phyloP scores from a whole-genome alignment of 2,888 invertebrate genomes.

The Hyles lineata region DNA sequence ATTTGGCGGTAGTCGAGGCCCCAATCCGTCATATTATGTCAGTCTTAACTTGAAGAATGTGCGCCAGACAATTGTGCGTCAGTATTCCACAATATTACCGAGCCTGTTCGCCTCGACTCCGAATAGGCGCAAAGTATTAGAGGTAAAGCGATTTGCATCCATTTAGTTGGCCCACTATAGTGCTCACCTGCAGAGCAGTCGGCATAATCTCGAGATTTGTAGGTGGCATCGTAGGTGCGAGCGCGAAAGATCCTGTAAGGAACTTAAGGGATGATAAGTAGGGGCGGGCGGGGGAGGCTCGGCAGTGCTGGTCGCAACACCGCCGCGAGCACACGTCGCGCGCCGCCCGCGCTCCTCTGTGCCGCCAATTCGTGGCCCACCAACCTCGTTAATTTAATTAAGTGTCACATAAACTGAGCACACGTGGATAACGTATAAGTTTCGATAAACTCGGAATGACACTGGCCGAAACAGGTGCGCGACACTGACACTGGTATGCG shows the following conservation, averaged over 20 bases:
- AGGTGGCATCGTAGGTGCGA: constrained; percentile 68
- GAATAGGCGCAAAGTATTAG: not conserved
- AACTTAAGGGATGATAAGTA: constrained; percentile 64
- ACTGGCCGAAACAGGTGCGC: constrained; percentile 51
- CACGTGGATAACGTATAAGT: constrained; percentile 64
- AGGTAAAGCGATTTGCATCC: constrained; percentile 26
- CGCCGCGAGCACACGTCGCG: constrained; percentile 73
- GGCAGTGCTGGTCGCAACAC: constrained; percentile 76
- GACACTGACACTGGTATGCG: constrained; percentile 66
- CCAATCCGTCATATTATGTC: constrained; percentile 26
- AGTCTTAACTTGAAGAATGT: constrained; percentile 24
- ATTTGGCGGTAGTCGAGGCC: constrained; percentile 18
- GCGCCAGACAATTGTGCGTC: constrained; percentile 28
- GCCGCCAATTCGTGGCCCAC: constrained; percentile 50
- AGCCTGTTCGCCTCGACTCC: not conserved
- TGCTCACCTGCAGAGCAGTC: constrained; percentile 26
- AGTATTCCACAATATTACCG: constrained; percentile 19
- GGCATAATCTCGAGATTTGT: constrained; percentile 41
- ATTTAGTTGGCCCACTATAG: constrained; percentile 6
- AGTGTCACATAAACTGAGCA: constrained; percentile 75
- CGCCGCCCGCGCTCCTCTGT: constrained; percentile 43
- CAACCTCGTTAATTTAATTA: constrained; percentile 73
- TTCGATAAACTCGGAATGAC: constrained; percentile 60
- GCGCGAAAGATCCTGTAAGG: constrained; percentile 60
- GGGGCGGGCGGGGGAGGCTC: constrained; percentile 65